Conservation (phyloP, 2,888 invertebrate genomes). For the Coecobrya sp. region DNA sequence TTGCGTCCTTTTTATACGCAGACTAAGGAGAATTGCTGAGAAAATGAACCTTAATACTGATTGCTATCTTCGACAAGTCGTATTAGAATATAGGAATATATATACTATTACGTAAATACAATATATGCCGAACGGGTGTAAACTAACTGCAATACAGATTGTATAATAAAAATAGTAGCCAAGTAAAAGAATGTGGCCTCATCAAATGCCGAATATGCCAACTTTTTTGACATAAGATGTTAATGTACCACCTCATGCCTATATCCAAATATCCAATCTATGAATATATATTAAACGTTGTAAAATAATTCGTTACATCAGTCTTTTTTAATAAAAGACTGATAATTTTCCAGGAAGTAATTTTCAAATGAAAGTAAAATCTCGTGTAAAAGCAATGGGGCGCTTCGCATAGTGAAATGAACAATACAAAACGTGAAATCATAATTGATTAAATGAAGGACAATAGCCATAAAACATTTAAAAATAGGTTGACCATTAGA, state of each 20-base stretch:
- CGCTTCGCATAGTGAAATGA: too few relatives aligned
- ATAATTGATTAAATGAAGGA: too few relatives aligned
- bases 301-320: too few relatives aligned
- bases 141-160: background rate
- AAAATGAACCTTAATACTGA: slow-evolving; percentile 85
- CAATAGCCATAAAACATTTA: too few relatives aligned
- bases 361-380: too few relatives aligned
- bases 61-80: slow-evolving; percentile 79
- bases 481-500: too few relatives aligned
- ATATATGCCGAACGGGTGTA: background rate
- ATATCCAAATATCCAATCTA: too few relatives aligned
- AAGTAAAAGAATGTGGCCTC: background rate
- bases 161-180: background rate
- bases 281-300: too few relatives aligned
- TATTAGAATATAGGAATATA: background rate
- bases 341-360: too few relatives aligned
- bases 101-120: background rate
- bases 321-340: too few relatives aligned
- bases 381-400: too few relatives aligned
- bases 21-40: slow-evolving; percentile 75
- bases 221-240: background rate
- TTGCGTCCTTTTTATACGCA: slow-evolving; percentile 82
- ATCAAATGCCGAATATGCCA: background rate
- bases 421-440: too few relatives aligned
- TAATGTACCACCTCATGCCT: background rate